phyloP scores from a whole-genome alignment of 2,113 vertebrate species.

The Sarotherodon lohbergeri region DNA sequence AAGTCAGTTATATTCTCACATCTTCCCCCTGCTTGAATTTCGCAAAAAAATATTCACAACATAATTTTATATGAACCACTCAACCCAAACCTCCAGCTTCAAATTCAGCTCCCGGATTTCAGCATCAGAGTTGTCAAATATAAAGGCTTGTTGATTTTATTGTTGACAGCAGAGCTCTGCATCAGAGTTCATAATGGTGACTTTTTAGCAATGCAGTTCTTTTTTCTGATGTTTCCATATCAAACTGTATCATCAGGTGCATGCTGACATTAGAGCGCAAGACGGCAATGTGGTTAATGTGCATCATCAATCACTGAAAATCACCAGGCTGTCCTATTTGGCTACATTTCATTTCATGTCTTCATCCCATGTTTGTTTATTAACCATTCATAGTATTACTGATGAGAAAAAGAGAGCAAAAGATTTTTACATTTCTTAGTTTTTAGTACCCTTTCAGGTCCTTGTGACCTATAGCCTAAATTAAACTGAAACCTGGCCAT shows the following conservation, averaged over 20 bases:
- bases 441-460: background rate
- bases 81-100: background rate
- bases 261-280: background rate
- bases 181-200: background rate
- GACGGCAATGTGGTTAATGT: background rate
- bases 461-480: background rate
- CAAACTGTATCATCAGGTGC: background rate
- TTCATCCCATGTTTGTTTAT: background rate
- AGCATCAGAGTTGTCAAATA: background rate
- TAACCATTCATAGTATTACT: background rate
- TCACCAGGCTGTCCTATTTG: background rate
- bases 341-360: background rate
- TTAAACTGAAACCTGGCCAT: background rate
- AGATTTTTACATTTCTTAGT: background rate
- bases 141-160: background rate
- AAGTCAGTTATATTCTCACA: background rate
- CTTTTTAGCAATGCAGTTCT: background rate
- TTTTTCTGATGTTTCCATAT: background rate
- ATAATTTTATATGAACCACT: background rate
- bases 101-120: background rate
- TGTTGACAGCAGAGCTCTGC: background rate
- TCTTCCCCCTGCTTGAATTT: background rate
- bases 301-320: background rate
- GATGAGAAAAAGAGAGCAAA: background rate
- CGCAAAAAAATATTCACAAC: background rate